phyloP scores from a whole-genome alignment of 2,113 vertebrate species.

The Cacatua alba region DNA sequence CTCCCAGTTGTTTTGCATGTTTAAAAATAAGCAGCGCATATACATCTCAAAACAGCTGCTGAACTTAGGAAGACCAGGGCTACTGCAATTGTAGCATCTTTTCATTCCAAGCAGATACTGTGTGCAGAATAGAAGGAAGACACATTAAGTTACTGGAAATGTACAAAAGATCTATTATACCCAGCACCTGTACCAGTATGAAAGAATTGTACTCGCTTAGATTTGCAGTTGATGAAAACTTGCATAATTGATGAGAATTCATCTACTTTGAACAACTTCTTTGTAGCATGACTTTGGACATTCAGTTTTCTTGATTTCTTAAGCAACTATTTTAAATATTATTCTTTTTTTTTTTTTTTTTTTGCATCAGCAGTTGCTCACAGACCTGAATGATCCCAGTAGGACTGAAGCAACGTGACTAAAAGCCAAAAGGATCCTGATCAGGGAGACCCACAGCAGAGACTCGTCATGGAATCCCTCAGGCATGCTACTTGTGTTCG shows the following conservation, averaged over 20 bases:
- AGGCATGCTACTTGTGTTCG: neutral
- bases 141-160: neutral
- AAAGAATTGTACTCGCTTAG: neutral
- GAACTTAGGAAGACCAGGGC: neutral
- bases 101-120: slow-evolving; percentile 19
- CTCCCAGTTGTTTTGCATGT: slow-evolving; percentile 6
- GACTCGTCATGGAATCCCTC: neutral
- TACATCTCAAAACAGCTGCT: slow-evolving; percentile 24
- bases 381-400: neutral
- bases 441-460: neutral
- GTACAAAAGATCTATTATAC: neutral
- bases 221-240: neutral
- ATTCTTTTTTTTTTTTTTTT: neutral
- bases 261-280: neutral
- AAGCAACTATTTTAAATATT: neutral
- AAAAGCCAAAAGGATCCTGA: neutral
- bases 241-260: neutral
- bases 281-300: neutral
- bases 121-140: neutral
- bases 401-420: neutral
- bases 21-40: slow-evolving; percentile 24
- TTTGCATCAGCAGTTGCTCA: neutral
- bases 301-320: neutral
- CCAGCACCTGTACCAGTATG: neutral
- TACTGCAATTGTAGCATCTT: neutral